Base-by-base conservation (phyloP, 2,888 invertebrate genomes). In the Dynastes grantii region DNA sequence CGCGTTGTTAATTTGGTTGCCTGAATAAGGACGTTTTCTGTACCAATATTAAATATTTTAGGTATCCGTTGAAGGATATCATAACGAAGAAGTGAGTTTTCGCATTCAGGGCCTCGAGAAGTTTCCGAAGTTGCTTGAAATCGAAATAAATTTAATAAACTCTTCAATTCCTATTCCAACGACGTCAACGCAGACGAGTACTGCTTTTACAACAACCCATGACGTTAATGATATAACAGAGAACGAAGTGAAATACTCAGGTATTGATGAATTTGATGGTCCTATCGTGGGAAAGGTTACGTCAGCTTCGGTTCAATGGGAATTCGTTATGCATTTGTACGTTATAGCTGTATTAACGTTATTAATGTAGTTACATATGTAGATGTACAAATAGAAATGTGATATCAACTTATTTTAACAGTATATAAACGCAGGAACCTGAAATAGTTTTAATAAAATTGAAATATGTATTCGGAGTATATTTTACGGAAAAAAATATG, bases 11-110 rank as follows among this genome's bases (percentile, higher is more conserved):
- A 29, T 63, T 63, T 63, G 32, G 27, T 29, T 29, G 32, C 32
- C 8, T 63, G 13, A 1, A 63, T 63, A 63, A 22, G 9, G 22
- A 29, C 22, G 4, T 9, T 29, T 11, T 22, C 1, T 27, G 11
- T 9, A 71, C 45, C 29, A 51, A 3, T 16, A 49, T 40, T 75
- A 37, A 76, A 75, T 71, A 61, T 53, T 64, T 78, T 53, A 82
- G 82, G 77, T 81, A 55, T 51, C 51, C 4, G 81, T 79, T 4
- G 16, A 63, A 11, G 82, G 82, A 4, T 82, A 81, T 64, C 79
- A 82, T 70, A 55, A 27, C 2, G 27, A 80, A 73, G 49, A 13
- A 9, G 63, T 79, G 11, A 6, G 64, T 9, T 81, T 73, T 40
- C 32, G 29, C 11, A 49, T 73, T 27, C 3, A 16, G 37, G 37